Conservation (phyloP, 2,113 vertebrate species). For the Carassius auratus region DNA sequence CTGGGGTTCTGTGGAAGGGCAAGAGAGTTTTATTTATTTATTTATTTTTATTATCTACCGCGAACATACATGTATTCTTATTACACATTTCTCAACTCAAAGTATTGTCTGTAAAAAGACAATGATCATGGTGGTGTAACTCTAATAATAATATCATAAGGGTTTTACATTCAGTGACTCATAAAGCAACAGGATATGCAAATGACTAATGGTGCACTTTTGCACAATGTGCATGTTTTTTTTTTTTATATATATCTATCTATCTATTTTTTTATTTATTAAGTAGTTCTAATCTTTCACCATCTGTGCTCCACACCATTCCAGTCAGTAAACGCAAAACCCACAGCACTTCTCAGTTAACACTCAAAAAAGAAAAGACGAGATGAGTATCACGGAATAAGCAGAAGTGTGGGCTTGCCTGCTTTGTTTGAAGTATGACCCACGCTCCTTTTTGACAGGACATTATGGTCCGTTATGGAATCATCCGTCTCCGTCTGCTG, state of each 20-base stretch:
- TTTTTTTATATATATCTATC: too few species aligned
- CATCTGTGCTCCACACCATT: constrained; percentile 4
- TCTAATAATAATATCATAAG: not conserved
- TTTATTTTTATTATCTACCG: too few species aligned
- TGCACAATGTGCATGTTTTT: not conserved
- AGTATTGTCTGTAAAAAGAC: not conserved
- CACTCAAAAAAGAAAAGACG: not conserved
- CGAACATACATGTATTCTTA: not conserved
- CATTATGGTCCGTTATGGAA: constrained; percentile 17
- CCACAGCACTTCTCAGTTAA: constrained; percentile 2
- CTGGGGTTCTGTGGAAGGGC: too few species aligned
- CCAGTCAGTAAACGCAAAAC: constrained; percentile 17
- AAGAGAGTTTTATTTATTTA: too few species aligned
- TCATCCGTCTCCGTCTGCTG: constrained; percentile 36
- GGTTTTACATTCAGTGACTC: not conserved
- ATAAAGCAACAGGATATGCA: constrained; percentile 18
- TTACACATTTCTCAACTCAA: not conserved
- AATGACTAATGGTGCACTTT: not conserved
- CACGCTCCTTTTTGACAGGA: constrained; percentile 41
- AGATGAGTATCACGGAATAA: not conserved
- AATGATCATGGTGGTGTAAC: not conserved
- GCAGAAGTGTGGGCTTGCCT: constrained; percentile 37
- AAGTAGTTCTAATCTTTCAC: constrained; percentile 41
- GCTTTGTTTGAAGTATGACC: constrained; percentile 33
- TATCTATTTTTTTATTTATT: not conserved